phyloP scores from a whole-genome alignment of 2,888 invertebrate species.

The Tanytarsus gracilentus region DNA sequence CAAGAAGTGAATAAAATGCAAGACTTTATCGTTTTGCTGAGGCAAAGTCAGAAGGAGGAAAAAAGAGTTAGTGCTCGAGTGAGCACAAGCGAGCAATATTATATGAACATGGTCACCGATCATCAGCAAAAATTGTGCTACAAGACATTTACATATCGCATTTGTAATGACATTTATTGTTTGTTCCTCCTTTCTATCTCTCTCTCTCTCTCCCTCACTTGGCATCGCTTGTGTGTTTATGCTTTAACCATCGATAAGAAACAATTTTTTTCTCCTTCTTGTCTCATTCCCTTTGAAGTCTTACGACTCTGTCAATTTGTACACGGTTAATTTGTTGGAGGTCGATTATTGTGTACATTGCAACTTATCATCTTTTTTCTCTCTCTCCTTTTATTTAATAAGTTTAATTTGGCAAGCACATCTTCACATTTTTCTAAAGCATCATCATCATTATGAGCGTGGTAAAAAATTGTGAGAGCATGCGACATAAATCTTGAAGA shows the following conservation, averaged over 20 bases:
- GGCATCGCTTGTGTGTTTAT: neutral
- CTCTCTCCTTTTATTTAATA: no score
- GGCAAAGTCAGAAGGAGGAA: neutral
- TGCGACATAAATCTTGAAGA: constrained; percentile 20
- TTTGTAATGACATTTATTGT: constrained; percentile 28
- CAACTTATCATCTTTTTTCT: no score
- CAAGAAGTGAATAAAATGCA: neutral
- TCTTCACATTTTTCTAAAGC: no score
- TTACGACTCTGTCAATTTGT: neutral
- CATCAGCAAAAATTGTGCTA: constrained; percentile 26
- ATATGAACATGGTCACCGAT: constrained; percentile 23
- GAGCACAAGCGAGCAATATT: neutral
- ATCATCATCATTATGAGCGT: neutral
- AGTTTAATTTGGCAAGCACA: no score
- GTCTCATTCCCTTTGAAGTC: constrained; percentile 19
- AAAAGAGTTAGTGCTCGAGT: neutral
- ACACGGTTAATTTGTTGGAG: constrained; percentile 9
- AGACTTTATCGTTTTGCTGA: neutral
- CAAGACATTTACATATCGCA: constrained; percentile 26
- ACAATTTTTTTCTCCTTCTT: constrained; percentile 8
- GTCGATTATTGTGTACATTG: neutral
- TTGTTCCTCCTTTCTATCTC: constrained; percentile 11
- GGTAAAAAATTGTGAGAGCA: neutral
- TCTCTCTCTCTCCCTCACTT: neutral
- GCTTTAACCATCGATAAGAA: constrained; percentile 7